Base-by-base conservation (phyloP, 2,797 vertebrate species). In the Etheostoma nigrum region DNA sequence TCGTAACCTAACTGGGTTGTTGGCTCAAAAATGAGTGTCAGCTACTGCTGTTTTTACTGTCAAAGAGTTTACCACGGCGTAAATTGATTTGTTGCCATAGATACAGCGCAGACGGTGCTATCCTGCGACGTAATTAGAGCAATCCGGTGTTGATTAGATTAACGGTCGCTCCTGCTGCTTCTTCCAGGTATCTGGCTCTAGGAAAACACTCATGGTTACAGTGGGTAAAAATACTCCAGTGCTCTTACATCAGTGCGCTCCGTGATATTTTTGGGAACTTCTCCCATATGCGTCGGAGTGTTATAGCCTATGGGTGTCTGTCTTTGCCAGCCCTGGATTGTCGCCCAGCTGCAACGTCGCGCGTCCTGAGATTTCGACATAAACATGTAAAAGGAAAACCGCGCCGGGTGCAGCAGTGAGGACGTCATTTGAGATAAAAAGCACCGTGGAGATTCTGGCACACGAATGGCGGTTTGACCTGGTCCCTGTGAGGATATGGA, bases 191-290 rank as follows among this genome's bases (percentile, higher is more conserved):
- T 77, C 27, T 55, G 73, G 68, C 69, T 85, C 79, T 23, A 25
- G 81, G 61, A 77, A 78, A 85, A 78, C 62, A 78, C 59, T 89
- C 90, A 40, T 92, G 86, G 94, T 89, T 87, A 93, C 93, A 87
- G 30, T 71, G 71, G 82, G 89, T 94, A 95, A 94, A 95, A 95
- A 95, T 95, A 93, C 89, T 83, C 76, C 36, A n/a, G 65, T 14
- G 86, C 91, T 89, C 89, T 93, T 89, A 88, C 92, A 91, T 88
- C 91, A 91, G 89, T 65, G 86, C 71, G 66, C 88, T 73, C 81
- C 25, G 79, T 27, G 89, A 85, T 95, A 95, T 95, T 94, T 95
- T 94, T 86, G 93, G 94, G 84, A 87, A 58, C 86, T 74, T 89
- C 54, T 88, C 80, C 89, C 82, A 74, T 79, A 81, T 81, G 80